phyloP scores from a whole-genome alignment of 2,888 invertebrate species.

The Agriopis leucophaearia region DNA sequence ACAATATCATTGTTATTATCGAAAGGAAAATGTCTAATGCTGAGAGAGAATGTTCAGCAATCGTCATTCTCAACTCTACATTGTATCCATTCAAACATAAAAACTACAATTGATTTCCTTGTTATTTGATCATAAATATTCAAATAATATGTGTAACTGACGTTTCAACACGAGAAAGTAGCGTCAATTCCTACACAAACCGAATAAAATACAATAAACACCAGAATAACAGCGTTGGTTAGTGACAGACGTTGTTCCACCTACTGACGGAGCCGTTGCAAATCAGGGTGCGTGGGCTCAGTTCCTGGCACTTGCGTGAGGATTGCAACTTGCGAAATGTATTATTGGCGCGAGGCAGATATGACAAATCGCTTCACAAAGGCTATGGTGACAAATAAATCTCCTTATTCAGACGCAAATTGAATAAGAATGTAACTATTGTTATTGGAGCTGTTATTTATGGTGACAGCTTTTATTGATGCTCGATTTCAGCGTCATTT shows the following conservation, averaged over 20 bases:
- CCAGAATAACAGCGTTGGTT: constrained; percentile 56
- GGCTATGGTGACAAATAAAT: constrained; percentile 43
- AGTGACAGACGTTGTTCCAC: constrained; percentile 61
- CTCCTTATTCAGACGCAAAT: constrained; percentile 34
- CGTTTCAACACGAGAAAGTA: constrained; percentile 30
- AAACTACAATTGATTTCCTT: constrained; percentile 18
- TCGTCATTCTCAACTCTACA: neutral
- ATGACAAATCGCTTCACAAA: constrained; percentile 67
- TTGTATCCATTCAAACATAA: constrained; percentile 8
- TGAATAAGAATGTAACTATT: constrained; percentile 34
- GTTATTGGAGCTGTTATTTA: constrained; percentile 20
- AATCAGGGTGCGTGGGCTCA: constrained; percentile 81
- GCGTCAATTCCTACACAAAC: constrained; percentile 22
- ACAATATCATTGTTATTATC: constrained; percentile 33
- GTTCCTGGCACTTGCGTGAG: constrained; percentile 60
- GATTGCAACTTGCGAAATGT: constrained; percentile 72
- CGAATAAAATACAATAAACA: constrained; percentile 35
- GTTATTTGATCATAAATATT: constrained; percentile 18
- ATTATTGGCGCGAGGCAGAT: constrained; percentile 70
- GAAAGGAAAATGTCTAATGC: constrained; percentile 14
- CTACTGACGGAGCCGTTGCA: constrained; percentile 72
- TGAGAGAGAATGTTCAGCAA: constrained; percentile 3
- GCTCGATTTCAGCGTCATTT: constrained; percentile 8
- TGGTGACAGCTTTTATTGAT: constrained; percentile 31
- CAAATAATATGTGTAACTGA: constrained; percentile 21